Percentiles rank a stretch among this genome's conserved stretches.
phyloP scores from a whole-genome alignment of 2,888 invertebrate species.

The Trichogramma evanescens region DNA sequence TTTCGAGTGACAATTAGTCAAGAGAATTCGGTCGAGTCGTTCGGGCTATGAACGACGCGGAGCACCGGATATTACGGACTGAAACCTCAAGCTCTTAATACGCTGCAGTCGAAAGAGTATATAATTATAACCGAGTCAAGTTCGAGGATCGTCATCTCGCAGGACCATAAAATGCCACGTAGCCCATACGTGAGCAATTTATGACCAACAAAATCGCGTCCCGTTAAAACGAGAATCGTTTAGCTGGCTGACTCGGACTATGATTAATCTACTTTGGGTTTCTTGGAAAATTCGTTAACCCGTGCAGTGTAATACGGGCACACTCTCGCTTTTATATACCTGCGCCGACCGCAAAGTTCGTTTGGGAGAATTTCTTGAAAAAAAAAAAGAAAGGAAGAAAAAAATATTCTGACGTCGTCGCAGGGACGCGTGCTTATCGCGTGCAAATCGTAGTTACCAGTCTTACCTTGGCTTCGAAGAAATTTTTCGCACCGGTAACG shows the following conservation, averaged over 20 bases:
- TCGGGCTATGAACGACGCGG: background rate
- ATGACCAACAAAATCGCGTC: too few species aligned
- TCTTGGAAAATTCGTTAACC: too few species aligned
- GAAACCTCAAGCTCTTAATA: too few species aligned
- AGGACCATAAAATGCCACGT: too few species aligned
- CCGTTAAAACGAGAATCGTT: too few species aligned
- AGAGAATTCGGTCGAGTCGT: background rate
- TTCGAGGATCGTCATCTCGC: too few species aligned
- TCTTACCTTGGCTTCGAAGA: slow-evolving; percentile 85
- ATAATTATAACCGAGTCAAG: background rate
- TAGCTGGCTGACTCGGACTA: too few species aligned
- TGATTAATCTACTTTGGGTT: too few species aligned
- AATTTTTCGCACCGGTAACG: slow-evolving; percentile 88
- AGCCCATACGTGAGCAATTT: too few species aligned
- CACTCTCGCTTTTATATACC: background rate
- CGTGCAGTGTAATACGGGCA: too few species aligned
- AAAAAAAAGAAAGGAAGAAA: slow-evolving; percentile 3
- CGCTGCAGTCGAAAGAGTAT: background rate
- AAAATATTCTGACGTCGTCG: background rate
- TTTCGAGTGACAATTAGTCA: background rate
- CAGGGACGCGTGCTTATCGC: too few species aligned
- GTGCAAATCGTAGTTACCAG: too few species aligned
- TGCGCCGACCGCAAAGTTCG: background rate
- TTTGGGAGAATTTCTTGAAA: background rate
- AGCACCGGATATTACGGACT: background rate